Conservation (phyloP, 1,140 invertebrate genomes). For the Drosophila sucinea region DNA sequence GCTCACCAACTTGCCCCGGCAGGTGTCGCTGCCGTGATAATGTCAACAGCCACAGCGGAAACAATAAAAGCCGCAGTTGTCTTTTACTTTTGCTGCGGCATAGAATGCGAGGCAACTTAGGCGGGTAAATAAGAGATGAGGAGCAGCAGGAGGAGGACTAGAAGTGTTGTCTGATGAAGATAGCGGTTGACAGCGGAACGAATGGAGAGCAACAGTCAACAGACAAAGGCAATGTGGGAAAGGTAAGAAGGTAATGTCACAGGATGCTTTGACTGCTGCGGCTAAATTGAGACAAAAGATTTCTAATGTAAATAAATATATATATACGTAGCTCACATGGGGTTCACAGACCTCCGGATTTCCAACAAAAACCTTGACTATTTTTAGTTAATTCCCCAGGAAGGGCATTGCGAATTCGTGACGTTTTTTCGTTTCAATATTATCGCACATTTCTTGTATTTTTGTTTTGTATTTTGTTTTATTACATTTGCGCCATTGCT, state of each 20-base stretch:
- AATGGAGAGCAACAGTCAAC: conserved; percentile 5
- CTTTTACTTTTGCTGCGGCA: conserved; percentile 63
- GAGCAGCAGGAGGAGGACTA: background rate
- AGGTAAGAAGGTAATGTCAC: background rate
- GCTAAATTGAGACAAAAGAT: background rate
- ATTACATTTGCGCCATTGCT: conserved; percentile 37
- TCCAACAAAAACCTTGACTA: background rate
- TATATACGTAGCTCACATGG: background rate
- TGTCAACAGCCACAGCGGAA: conserved; percentile 71
- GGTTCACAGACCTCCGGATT: background rate
- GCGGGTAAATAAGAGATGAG: conserved; percentile 4
- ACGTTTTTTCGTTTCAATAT: background rate
- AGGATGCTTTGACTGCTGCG: background rate
- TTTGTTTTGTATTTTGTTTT: conserved; percentile 15
- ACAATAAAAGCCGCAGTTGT: conserved; percentile 79
- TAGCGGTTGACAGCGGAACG: conserved; percentile 37
- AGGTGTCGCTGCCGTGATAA: conserved; percentile 75
- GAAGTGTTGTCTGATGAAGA: conserved; percentile 46
- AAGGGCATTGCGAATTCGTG: background rate
- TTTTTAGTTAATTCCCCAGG: background rate
- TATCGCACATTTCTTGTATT: background rate
- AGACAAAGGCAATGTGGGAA: background rate
- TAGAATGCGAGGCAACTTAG: conserved; percentile 23
- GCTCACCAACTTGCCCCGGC: conserved; percentile 55
- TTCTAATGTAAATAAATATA: background rate